Evolutionary conservation across 2,797 vertebrate genomes (phyloP).

Genomic region (Syndactyla subalaris): DNA sequence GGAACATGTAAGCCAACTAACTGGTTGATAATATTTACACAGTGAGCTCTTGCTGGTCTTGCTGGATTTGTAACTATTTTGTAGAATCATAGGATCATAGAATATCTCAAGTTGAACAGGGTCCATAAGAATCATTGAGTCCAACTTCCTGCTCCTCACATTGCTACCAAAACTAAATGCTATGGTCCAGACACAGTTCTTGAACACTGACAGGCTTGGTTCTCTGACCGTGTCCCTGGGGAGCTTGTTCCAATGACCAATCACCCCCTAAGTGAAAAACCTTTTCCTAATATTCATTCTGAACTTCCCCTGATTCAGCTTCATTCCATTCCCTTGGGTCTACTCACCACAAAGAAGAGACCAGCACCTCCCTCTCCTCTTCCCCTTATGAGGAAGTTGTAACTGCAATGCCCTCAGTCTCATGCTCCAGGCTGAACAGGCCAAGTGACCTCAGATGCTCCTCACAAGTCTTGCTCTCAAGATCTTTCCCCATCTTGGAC

Average conservation of each 20-base stretch:
- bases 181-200: not conserved
- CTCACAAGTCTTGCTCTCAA: not conserved
- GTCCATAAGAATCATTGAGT: not conserved
- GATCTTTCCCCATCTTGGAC: not conserved
- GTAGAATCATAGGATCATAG: not conserved
- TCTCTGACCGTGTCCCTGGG: not conserved
- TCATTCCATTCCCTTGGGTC: not conserved
- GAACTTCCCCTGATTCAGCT: not conserved
- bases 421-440: not conserved
- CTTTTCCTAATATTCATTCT: not conserved
- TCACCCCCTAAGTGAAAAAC: not conserved
- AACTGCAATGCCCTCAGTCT: not conserved
- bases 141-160: not conserved
- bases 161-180: not conserved
- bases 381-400: not conserved
- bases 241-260: not conserved
- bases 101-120: not conserved
- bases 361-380: not conserved
- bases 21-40: not conserved
- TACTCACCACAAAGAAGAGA: not conserved
- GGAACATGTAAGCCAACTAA: not conserved
- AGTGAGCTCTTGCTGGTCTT: not conserved
- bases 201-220: not conserved
- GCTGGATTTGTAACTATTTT: not conserved
- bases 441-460: not conserved